Base-by-base conservation (phyloP, 2,113 vertebrate species). In the Solea senegalensis region DNA sequence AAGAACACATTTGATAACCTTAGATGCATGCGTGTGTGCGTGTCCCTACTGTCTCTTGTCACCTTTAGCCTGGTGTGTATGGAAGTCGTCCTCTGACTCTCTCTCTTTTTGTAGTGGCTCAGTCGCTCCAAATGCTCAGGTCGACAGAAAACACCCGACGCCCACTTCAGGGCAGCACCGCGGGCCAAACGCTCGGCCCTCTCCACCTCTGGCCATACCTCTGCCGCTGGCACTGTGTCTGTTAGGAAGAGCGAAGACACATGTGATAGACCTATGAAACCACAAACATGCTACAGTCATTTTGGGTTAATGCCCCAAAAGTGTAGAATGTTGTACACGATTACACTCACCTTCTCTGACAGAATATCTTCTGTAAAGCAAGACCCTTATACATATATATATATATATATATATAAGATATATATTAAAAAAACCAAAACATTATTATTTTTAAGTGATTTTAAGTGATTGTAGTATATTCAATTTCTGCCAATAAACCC, bases 101-200 rank as follows among this genome's bases (percentile, higher is more conserved):
- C 98, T 0, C 98, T 93, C 88, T 93, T 96, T 51, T 87, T 93
- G 90, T 98, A 99, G 61, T 97, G 94, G 58, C 91, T 83, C 3
- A 99, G 93, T 4, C 93, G 92, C 85, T 96, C 94, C 90, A 99
- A 90, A 54, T 98, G 95, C 70, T 98, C 96, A 0, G 97, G 96
- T 10, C 84, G 87, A 82, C 96, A 97, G 88, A 99, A 98, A 55
- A 99, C 93, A 21, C 95, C 96, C 0, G 98, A 99, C 4, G 97
- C 98, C 97, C 98, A 98, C 91, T 99, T 99, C 69, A 99, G 91
- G 5, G 98, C 97, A 0, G 97, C 95, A 0, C 98, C 98, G 13
- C 96, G 92, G 0, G 97, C 98, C 90, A 99, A 55, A 63, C 90
- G 80, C 86, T 98, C 97, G 0, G 97, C 96, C 79, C 95, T 93